Evolutionary conservation across 2,888 invertebrate genomes (phyloP), one percentile per base, ranked within the genome.

Genomic region (Syrista parreyssii): DNA sequence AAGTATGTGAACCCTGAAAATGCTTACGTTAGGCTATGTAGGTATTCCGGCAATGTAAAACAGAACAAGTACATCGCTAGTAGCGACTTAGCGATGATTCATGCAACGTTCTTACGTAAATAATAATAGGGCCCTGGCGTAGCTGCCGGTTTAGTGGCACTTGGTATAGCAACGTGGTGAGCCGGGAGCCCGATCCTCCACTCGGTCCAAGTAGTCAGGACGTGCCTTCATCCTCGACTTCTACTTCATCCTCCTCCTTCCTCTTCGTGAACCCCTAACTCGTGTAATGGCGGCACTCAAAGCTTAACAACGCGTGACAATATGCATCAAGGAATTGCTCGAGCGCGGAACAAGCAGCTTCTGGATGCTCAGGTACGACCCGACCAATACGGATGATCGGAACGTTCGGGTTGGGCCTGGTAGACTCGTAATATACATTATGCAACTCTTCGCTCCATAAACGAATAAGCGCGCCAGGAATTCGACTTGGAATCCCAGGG

Each of bases 251-350:
- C 55, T 23, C 55, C 6, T 55, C 23, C 55, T 76, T 68, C 73
- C 68, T 68, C 30, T 69, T 69, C 75, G 79, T 75, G 83, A 84
- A 84, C 81, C 80, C 75, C 82, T 83, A 82, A 83, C 83, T 81
- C 82, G 80, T 79, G 87, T 89, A 89, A 89, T 89, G 84, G 85
- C 86, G 86, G 86, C 87, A 86, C 87, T 88, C 87, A 85, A 83
- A 85, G 89, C 87, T 90, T 89, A 90, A 90, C 90, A 89, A 90
- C 88, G 90, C 90, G 89, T 89, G 89, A 89, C 90, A 90, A 88
- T 88, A 87, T 86, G 88, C 88, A 87, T 87, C 88, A 83, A 86
- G 88, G 84, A 89, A 87, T 89, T 88, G 87, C 87, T 88, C 87
- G 85, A 84, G 82, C 86, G 83, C 80, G 83, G 82, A 86, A 86